Evolutionary conservation across 2,113 vertebrate genomes (phyloP).

Genomic region (Limanda limanda): DNA sequence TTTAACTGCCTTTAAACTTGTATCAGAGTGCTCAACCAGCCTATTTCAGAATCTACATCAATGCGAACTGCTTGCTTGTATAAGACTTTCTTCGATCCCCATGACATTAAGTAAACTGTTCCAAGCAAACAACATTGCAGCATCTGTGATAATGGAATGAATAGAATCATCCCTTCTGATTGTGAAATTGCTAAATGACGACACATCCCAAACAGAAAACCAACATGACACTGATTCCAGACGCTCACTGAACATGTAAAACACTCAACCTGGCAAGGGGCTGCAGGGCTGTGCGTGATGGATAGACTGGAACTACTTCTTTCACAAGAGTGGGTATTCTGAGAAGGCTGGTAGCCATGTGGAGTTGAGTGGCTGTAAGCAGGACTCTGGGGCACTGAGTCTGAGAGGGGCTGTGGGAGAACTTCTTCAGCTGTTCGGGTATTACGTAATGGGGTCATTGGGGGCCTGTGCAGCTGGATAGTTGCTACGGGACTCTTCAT

Average conservation of each 20-base stretch:
- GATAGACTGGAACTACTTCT: conserved; percentile 18
- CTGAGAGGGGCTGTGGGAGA: neutral
- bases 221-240: neutral
- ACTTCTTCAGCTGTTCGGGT: neutral
- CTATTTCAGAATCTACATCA: too few relatives aligned
- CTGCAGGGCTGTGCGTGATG: neutral
- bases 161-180: neutral
- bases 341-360: neutral
- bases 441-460: neutral
- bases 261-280: conserved; percentile 37
- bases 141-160: neutral
- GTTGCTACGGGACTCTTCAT: neutral
- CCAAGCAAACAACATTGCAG: neutral
- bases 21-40: too few relatives aligned
- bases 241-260: neutral
- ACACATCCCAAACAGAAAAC: neutral
- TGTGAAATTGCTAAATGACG: neutral
- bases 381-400: neutral
- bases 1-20: too few relatives aligned
- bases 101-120: neutral
- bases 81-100: too few relatives aligned
- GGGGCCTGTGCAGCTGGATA: conserved; percentile 22
- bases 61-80: too few relatives aligned
- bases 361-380: conserved; percentile 3
- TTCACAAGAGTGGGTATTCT: neutral